phyloP scores from a whole-genome alignment of 2,797 vertebrate species.

The Sebastes taczanowskii region DNA sequence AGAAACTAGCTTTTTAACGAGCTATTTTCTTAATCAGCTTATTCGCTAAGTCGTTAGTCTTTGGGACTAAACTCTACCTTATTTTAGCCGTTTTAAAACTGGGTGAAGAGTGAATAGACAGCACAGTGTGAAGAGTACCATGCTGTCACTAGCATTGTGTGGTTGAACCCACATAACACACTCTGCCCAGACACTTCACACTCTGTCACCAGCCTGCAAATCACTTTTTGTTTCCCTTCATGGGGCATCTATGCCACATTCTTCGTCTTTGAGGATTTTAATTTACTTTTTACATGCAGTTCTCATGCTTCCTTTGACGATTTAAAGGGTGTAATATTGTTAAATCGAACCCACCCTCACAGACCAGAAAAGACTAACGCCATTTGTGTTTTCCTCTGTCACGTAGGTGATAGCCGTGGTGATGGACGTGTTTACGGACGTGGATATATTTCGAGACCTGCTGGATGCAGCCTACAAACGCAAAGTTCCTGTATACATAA shows the following conservation, averaged over 20 bases:
- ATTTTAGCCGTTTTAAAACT: not conserved
- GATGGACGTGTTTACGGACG: conserved; percentile 97
- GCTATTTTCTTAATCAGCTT: not conserved
- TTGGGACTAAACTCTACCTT: not conserved
- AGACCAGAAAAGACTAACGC: conserved; percentile 53
- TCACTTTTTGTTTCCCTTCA: conserved; percentile 11
- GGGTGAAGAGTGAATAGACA: conserved; percentile 2
- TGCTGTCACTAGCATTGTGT: not conserved
- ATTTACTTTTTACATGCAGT: not conserved
- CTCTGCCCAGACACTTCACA: conserved; percentile 10
- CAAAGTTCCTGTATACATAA: conserved; percentile 93
- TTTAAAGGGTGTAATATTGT: conserved; percentile 14
- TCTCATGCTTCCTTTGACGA: conserved; percentile 17
- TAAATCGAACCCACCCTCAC: conserved; percentile 25
- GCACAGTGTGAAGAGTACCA: conserved; percentile 12
- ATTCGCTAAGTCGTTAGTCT: not conserved
- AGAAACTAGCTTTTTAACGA: not conserved
- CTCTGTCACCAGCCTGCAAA: conserved; percentile 39
- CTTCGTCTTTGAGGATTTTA: not conserved
- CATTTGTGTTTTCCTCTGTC: conserved; percentile 32
- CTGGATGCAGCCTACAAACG: conserved; percentile 91
- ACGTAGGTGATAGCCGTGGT: conserved; percentile 92
- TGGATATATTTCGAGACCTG: conserved; percentile 97
- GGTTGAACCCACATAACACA: not conserved
- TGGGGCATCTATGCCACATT: not conserved